These are phyloP conservation scores for Aix galericulata DNA, from an alignment of 2,113 vertebrate genomes.

Conservation along the genomic window DNA sequence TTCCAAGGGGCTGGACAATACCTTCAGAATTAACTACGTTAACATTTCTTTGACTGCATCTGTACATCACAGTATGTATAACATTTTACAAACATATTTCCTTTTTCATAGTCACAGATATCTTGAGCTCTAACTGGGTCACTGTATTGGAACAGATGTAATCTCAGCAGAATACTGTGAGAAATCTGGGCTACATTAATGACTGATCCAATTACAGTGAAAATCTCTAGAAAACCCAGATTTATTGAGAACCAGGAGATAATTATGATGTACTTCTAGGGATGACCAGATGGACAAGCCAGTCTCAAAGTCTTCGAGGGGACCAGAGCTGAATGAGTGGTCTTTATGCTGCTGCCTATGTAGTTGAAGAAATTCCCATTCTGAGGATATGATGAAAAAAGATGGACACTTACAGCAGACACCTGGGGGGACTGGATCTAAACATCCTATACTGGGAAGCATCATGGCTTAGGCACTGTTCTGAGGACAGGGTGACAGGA, in stretches of 20 bases:
- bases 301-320: neutral
- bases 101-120: neutral
- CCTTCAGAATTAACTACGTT: neutral
- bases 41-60: neutral
- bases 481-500: neutral
- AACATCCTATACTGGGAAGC: neutral
- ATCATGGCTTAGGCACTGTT: neutral
- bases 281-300: slow-evolving; percentile 41
- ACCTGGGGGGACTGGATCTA: neutral
- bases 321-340: neutral
- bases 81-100: slow-evolving; percentile 25
- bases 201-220: slow-evolving; percentile 46
- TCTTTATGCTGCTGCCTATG: neutral
- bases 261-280: slow-evolving; percentile 43
- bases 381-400: neutral
- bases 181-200: slow-evolving; percentile 55
- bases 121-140: slow-evolving; percentile 52
- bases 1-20: neutral
- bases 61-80: neutral
- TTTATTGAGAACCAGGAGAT: slow-evolving; percentile 46
- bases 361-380: neutral
- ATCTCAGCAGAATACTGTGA: slow-evolving; percentile 51
- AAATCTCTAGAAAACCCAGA: slow-evolving; percentile 56
- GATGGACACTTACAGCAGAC: neutral
- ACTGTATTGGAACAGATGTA: slow-evolving; percentile 45